A percentile compares a stretch with the other conserved stretches of the same genome.
Evolutionary conservation across 2,113 vertebrate species (phyloP).

Genomic region (Patagioenas fasciata): DNA sequence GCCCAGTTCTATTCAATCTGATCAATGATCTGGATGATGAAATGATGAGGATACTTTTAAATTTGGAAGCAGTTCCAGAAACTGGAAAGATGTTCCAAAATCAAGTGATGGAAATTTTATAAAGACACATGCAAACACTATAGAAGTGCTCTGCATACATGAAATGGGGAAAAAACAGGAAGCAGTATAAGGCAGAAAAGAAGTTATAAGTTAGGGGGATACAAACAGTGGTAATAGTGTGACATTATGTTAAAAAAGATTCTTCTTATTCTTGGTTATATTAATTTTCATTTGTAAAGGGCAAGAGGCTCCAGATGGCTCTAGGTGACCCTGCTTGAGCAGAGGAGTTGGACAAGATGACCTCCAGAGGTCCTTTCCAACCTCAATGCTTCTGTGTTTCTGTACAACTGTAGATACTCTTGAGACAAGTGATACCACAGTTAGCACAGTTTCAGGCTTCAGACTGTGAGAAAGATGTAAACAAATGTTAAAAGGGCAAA

Average conservation of each 20-base stretch:
- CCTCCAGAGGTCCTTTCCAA: background rate
- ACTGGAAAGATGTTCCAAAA: background rate
- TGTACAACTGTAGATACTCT: background rate
- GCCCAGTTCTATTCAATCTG: background rate
- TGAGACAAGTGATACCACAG: background rate
- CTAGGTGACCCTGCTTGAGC: background rate
- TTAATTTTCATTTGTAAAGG: background rate
- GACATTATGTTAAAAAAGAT: background rate
- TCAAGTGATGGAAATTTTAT: background rate
- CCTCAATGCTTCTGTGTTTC: background rate
- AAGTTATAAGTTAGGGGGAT: background rate
- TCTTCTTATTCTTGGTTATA: background rate
- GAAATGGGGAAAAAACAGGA: background rate
- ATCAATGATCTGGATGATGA: slow-evolving; percentile 4
- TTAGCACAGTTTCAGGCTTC: background rate
- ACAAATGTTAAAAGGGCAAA: background rate
- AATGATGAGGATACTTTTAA: background rate
- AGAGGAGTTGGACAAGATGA: background rate
- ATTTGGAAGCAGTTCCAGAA: background rate
- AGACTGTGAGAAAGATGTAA: background rate
- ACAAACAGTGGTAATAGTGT: background rate
- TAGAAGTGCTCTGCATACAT: background rate
- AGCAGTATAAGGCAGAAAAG: background rate
- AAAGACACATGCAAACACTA: background rate
- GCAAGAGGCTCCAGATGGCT: background rate